Evolutionary conservation across 2,888 invertebrate genomes (phyloP).

Genomic region (Nomada hirtipes): DNA sequence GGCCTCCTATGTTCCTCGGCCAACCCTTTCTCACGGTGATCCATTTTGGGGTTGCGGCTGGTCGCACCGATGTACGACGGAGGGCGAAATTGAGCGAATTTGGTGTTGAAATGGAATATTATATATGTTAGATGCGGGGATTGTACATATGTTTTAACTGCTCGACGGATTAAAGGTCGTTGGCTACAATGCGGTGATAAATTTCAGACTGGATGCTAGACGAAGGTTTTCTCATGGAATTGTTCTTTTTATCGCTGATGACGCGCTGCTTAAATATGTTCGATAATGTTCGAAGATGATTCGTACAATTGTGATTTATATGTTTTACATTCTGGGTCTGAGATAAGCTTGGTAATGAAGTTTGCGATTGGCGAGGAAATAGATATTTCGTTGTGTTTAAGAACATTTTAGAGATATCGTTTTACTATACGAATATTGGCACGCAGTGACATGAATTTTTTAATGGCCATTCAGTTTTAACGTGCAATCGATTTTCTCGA

Average conservation of each 20-base stretch:
- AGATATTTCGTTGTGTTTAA: neutral
- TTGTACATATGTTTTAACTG: neutral
- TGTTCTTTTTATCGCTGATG: neutral
- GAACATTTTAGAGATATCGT: too few relatives aligned
- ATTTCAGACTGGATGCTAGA: neutral
- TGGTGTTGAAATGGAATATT: neutral
- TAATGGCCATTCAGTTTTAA: too few relatives aligned
- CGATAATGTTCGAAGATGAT: neutral
- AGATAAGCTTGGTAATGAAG: conserved; percentile 10
- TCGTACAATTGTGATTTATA: conserved; percentile 9
- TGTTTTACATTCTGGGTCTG: neutral
- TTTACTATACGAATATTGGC: too few relatives aligned
- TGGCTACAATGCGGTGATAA: conserved; percentile 3
- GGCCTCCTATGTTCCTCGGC: neutral
- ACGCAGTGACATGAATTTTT: too few relatives aligned
- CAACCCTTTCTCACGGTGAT: neutral
- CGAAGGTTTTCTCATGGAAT: conserved; percentile 1
- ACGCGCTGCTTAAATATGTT: neutral
- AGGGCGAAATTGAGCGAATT: neutral
- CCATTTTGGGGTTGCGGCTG: too few relatives aligned
- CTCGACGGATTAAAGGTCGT: conserved; percentile 2
- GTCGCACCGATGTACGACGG: neutral
- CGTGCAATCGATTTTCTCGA: too few relatives aligned
- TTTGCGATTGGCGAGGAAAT: neutral
- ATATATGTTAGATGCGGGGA: neutral